phyloP scores from a whole-genome alignment of 2,113 vertebrate genomes.

The Edolisoma coerulescens region DNA sequence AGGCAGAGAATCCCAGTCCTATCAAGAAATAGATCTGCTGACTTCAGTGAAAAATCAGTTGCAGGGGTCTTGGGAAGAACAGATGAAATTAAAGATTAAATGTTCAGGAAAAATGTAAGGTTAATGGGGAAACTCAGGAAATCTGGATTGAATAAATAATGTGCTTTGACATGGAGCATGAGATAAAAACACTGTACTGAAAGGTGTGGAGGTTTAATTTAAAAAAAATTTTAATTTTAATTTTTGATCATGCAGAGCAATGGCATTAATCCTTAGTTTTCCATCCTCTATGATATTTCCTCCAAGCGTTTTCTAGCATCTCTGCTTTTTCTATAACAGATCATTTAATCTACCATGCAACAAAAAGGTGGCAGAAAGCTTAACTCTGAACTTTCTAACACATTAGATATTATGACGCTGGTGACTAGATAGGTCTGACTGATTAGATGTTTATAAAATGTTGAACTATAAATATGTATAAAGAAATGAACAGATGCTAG shows the following conservation, averaged over 20 bases:
- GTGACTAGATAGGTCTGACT: neutral
- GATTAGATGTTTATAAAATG: neutral
- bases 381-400: neutral
- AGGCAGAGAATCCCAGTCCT: neutral
- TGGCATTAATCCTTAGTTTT: neutral
- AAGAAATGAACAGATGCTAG: neutral
- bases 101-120: neutral
- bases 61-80: neutral
- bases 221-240: neutral
- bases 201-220: neutral
- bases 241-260: accelerated
- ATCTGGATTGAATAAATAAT: neutral
- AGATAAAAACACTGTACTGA: neutral
- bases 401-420: neutral
- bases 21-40: neutral
- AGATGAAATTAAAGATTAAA: neutral
- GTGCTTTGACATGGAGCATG: neutral
- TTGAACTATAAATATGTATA: neutral
- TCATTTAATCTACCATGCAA: neutral
- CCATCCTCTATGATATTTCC: neutral
- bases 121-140: neutral
- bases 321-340: neutral
- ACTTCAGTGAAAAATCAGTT: neutral
- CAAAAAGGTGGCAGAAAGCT: neutral
- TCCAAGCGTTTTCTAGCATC: neutral